Evolutionary conservation across 1,140 invertebrate genomes (phyloP), one percentile per base, ranked within the genome.

Genomic region (Pseudoatta argentina): DNA sequence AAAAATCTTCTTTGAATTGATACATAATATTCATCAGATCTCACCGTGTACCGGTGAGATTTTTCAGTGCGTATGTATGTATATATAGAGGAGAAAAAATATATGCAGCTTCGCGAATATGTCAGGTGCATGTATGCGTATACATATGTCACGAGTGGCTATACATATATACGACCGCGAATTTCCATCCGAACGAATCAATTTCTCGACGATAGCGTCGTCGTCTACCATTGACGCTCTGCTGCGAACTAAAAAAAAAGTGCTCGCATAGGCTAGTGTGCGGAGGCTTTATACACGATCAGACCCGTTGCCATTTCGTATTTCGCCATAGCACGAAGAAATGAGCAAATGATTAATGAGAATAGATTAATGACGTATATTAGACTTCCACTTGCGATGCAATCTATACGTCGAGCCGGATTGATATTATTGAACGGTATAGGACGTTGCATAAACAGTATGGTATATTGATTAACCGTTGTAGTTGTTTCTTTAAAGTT

Each of bases 131-230:
- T n/a, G 16, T 61, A 69, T 69, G 39, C 30, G 51, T 66, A 64
- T 85, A 77, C 59, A 48, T 66, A 24, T 44, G 48, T 85, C 16
- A 53, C n/a, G 75, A 69, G 53, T 53, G 24, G 75, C 67, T 59
- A 34, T 34, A 34, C 6, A 55, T 51, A 64, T 55, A 24, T 73
- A 39, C 64, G 44, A n/a, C 44, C 14, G 53, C 51, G 87, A 91
- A 92, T 92, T 91, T 92, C 87, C 88, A 92, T 92, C 88, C 64
- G 77, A 63, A 79, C 85, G 87, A 92, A 91, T 92, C 86, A 92
- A 92, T 92, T 91, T 92, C 88, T 88, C 88, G 71, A 63, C 83
- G 79, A 85, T 73, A 78, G 30, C 72, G 34, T 87, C 81, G 24
- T 53, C 57, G 59, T 66, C 75, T 72, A 83, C 76, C 73, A 59